A percentile compares a stretch with the other conserved stretches of the same genome.
Evolutionary conservation across 1,140 invertebrate genomes (phyloP).

Genomic region (Gryon sp.): DNA sequence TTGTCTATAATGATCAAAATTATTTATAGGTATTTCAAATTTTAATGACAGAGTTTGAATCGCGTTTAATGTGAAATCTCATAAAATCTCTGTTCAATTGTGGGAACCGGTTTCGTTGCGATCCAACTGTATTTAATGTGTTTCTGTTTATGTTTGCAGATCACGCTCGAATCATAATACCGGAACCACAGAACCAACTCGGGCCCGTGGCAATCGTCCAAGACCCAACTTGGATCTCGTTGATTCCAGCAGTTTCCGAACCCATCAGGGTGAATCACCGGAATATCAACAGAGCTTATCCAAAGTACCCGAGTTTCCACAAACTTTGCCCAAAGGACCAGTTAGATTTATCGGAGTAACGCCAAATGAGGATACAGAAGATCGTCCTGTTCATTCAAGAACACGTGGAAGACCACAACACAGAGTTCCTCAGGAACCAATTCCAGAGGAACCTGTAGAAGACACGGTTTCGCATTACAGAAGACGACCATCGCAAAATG

Average conservation of each 20-base stretch:
- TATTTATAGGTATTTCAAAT: too few relatives aligned
- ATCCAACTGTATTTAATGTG: background rate
- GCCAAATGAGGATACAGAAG: constrained; percentile 80
- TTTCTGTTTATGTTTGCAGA: constrained; percentile 56
- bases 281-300: constrained; percentile 75
- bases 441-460: constrained; percentile 66
- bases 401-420: constrained; percentile 69
- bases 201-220: constrained; percentile 81
- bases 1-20: too few relatives aligned
- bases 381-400: constrained; percentile 59
- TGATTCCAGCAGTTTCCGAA: constrained; percentile 89
- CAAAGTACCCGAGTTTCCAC: constrained; percentile 44
- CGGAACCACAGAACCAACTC: constrained; percentile 75
- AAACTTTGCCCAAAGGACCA: constrained; percentile 79
- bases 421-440: constrained; percentile 65
- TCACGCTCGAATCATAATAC: constrained; percentile 75
- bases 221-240: constrained; percentile 87
- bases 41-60: too few relatives aligned
- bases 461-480: constrained; percentile 61
- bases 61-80: too few relatives aligned
- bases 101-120: too few relatives aligned
- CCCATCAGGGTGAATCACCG: constrained; percentile 83
- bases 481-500: constrained; percentile 62
- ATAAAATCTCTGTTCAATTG: too few relatives aligned
- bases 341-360: constrained; percentile 81